Conservation (phyloP, 2,797 vertebrate genomes). For the Psittacula derbiana region DNA sequence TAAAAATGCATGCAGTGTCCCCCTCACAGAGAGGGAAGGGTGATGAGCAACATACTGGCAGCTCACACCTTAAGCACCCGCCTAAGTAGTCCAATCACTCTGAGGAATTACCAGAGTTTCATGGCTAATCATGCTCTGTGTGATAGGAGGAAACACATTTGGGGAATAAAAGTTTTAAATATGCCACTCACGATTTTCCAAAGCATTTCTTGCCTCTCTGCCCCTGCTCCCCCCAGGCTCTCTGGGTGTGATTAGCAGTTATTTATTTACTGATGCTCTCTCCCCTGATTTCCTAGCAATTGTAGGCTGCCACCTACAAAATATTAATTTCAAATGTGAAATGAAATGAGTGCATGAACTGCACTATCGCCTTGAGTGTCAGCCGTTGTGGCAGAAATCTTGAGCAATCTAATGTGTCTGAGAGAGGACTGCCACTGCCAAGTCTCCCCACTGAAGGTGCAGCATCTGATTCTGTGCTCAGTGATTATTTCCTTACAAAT, state of each 20-base stretch:
- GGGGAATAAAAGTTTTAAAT: conserved; percentile 23
- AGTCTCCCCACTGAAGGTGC: neutral
- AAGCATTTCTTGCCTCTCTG: conserved; percentile 9
- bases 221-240: neutral
- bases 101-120: neutral
- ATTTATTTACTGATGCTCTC: conserved; percentile 37
- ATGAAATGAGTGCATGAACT: conserved; percentile 3
- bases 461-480: neutral
- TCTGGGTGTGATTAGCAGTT: conserved; percentile 28
- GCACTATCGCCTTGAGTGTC: neutral
- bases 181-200: neutral
- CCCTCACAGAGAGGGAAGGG: neutral
- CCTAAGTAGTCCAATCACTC: conserved; percentile 32
- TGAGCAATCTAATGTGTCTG: neutral
- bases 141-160: conserved; percentile 18
- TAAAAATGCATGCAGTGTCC: neutral
- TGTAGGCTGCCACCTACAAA: conserved; percentile 35
- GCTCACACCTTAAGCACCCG: neutral
- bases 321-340: conserved; percentile 35
- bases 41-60: neutral
- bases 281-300: conserved; percentile 23
- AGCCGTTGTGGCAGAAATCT: neutral
- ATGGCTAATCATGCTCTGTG: conserved; percentile 26
- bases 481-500: conserved; percentile 9
- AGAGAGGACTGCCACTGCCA: neutral